Evolutionary conservation across 2,797 vertebrate species (phyloP).

Genomic region (Sebastiscus tertius): DNA sequence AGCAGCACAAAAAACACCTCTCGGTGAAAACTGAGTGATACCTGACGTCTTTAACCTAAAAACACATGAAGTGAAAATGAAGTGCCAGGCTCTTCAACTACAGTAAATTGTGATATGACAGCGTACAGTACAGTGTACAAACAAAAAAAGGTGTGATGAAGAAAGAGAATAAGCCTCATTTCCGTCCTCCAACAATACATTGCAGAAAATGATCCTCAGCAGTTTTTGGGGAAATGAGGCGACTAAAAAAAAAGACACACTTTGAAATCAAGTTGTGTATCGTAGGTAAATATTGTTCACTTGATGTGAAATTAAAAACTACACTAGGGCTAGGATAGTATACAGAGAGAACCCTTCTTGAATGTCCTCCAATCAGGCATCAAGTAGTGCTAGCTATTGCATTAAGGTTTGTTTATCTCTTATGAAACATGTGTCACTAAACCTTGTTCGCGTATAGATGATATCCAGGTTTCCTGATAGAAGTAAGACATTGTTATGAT

Average conservation of each 20-base stretch:
- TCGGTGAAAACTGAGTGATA: constrained; percentile 17
- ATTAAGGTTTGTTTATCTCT: constrained; percentile 88
- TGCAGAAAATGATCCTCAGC: constrained; percentile 17
- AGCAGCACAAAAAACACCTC: constrained; percentile 25
- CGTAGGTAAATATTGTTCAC: constrained; percentile 38
- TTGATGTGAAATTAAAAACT: constrained; percentile 34
- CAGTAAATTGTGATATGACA: constrained; percentile 37
- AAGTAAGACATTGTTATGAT: constrained; percentile 94
- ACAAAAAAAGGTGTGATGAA: background rate
- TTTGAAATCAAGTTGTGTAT: constrained; percentile 31
- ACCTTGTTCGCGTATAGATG: constrained; percentile 85
- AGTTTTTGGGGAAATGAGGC: constrained; percentile 21
- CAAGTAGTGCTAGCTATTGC: constrained; percentile 81
- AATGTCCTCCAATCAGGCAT: constrained; percentile 50
- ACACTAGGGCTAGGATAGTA: constrained; percentile 25
- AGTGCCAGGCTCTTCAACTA: constrained; percentile 17
- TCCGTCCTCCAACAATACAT: background rate
- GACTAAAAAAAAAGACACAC: constrained; percentile 10
- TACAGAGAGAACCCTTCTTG: constrained; percentile 31
- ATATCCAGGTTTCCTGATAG: constrained; percentile 90
- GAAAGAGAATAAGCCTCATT: background rate
- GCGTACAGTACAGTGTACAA: constrained; percentile 32
- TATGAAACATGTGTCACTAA: constrained; percentile 79
- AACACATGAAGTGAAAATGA: background rate
- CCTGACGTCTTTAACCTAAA: constrained; percentile 13